Evolutionary conservation across 2,113 vertebrate species (phyloP).

Genomic region (Eubucco bourcierii): DNA sequence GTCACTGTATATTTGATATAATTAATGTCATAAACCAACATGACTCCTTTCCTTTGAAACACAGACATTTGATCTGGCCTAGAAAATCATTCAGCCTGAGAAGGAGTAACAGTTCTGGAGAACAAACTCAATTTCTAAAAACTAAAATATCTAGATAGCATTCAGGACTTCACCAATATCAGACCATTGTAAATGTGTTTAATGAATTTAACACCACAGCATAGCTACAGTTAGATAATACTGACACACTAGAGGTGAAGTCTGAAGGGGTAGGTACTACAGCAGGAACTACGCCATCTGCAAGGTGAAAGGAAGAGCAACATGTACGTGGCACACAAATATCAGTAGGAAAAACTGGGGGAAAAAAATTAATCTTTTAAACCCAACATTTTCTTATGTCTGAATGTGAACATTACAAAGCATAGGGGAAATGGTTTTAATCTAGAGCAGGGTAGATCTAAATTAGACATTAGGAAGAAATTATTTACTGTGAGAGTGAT

Average conservation of each 20-base stretch:
- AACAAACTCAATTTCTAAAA: background rate
- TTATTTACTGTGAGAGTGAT: no score
- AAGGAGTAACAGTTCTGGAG: background rate
- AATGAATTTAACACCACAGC: rapidly evolving
- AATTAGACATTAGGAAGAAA: no score
- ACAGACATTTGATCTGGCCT: background rate
- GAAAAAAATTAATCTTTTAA: background rate
- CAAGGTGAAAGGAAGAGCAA: background rate
- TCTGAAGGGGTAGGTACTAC: rapidly evolving
- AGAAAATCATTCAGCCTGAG: background rate
- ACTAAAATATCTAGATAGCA: background rate
- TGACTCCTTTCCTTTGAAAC: background rate
- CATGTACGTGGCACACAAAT: no score
- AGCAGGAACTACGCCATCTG: rapidly evolving
- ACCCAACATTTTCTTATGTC: background rate
- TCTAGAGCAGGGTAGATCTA: no score
- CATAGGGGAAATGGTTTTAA: no score
- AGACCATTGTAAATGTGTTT: background rate
- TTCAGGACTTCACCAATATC: background rate
- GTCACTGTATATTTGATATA: background rate
- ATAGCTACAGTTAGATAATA: rapidly evolving
- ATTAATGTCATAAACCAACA: background rate
- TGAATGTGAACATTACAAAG: background rate
- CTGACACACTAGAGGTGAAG: background rate
- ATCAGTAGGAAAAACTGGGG: background rate